Evolutionary conservation across 2,113 vertebrate species (phyloP).

Genomic region (Ophiodon elongatus): DNA sequence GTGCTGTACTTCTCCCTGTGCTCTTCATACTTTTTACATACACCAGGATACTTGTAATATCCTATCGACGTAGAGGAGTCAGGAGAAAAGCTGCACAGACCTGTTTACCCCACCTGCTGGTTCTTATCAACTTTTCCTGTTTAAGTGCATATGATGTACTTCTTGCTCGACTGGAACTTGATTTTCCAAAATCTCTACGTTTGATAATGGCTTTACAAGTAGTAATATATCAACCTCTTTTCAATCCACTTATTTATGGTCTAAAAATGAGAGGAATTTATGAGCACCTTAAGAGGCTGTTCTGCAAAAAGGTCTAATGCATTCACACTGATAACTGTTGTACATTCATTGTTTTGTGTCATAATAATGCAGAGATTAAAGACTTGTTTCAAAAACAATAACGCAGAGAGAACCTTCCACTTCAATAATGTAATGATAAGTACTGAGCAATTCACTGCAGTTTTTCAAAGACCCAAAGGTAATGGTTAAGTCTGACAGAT

Average conservation of each 20-base stretch:
- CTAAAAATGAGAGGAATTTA: constrained; percentile 38
- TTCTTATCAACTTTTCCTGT: constrained; percentile 24
- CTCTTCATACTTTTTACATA: constrained; percentile 57
- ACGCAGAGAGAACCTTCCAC: too few relatives aligned
- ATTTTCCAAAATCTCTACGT: constrained; percentile 20
- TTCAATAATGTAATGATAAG: too few relatives aligned
- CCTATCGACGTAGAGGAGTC: constrained; percentile 7
- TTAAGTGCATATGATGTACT: constrained; percentile 21
- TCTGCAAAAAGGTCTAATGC: neutral
- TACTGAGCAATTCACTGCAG: too few relatives aligned
- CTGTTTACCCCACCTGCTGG: constrained; percentile 44
- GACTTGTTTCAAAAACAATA: too few relatives aligned
- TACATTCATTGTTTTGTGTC: too few relatives aligned
- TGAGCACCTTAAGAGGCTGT: constrained; percentile 12
- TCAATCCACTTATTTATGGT: constrained; percentile 55
- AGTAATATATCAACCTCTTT: constrained; percentile 34
- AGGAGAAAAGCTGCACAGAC: constrained; percentile 51
- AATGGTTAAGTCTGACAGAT: too few relatives aligned
- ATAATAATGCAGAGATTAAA: too few relatives aligned
- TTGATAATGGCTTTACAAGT: constrained; percentile 47
- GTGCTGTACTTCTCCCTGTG: neutral
- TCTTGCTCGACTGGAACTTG: neutral
- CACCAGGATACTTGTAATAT: constrained; percentile 30
- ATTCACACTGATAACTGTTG: neutral
- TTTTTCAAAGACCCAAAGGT: too few relatives aligned